Base-by-base conservation (phyloP, 2,888 invertebrate genomes). In the Chrysopilus asiliformis region DNA sequence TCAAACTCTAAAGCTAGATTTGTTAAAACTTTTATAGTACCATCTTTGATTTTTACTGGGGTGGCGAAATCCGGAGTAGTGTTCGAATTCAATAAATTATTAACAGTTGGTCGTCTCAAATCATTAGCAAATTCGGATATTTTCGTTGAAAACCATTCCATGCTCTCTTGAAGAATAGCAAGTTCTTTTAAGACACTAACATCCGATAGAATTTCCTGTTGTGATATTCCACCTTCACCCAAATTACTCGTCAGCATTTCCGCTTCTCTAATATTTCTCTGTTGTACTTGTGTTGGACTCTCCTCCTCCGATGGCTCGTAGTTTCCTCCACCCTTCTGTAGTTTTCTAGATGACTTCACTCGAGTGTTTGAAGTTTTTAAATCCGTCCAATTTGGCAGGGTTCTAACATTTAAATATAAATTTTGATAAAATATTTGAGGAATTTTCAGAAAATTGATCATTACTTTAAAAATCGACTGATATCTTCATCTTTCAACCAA, bases 401-500 rank as follows among this genome's bases (percentile, higher is more conserved):
- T 77, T 60, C 79, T 76, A 45, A 40, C 51, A 37, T 13, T 20
- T 4, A 20, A 22, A 7, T 12, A 34, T 13, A 18, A 14, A 29
- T 26, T 10, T 26, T 32, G 4, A 26, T 12, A 19, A 32, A 22
- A 22, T 8, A 22, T 10, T 10, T 22, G 22, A 8, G 10, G 22
- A 35, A 35, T 33, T 12, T 30, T 20, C n/a, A 20, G 38, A 18
- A 16, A 34, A 32, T 17, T 36, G 15, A 1, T 19, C n/a, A n/a
- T 48, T 70, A 77, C 76, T 86, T 89, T 49, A 95, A 72, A 64
- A 93, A 87, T 36, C 93, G 67, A 54, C 83, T 89, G 42, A 95
- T 93, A 56, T 95, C 94, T 51, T 90, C 90, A 61, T 95, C 94
- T 47, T 87, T 86, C 2, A 93, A 71, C 93, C 93, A 89, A 9